A percentile compares a stretch with the other conserved stretches of the same genome.
Evolutionary conservation across 2,797 vertebrate species (phyloP).

Genomic region (Austrolebias charrua): DNA sequence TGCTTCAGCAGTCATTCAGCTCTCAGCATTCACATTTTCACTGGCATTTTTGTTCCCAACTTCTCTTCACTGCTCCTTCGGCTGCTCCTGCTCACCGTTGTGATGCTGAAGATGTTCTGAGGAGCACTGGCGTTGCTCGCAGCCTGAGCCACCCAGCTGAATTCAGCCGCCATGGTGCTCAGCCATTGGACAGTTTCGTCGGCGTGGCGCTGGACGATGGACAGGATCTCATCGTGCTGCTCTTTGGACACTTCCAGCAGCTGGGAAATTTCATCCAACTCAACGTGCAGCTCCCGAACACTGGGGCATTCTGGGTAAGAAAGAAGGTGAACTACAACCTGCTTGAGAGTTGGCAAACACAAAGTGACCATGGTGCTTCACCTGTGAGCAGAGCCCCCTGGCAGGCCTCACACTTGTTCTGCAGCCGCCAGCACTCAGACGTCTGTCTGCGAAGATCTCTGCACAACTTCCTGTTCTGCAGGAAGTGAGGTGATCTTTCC

Average conservation of each 20-base stretch:
- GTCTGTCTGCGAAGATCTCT: constrained; percentile 81
- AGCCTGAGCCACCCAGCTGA: constrained; percentile 87
- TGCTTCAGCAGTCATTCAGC: no score
- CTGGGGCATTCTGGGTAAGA: constrained; percentile 83
- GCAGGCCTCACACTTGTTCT: constrained; percentile 85
- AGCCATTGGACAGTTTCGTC: constrained; percentile 84
- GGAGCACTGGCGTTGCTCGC: constrained; percentile 63
- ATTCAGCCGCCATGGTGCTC: constrained; percentile 84
- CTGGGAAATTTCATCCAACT: constrained; percentile 84
- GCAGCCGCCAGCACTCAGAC: constrained; percentile 86
- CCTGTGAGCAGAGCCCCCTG: constrained; percentile 84
- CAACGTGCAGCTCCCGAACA: constrained; percentile 82
- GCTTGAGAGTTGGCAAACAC: not conserved
- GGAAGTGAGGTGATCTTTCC: constrained; percentile 53
- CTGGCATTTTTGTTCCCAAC: no score
- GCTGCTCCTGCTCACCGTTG: constrained; percentile 74
- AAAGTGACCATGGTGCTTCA: constrained; percentile 48
- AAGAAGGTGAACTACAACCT: not conserved
- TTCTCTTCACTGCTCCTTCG: not conserved
- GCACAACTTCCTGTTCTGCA: constrained; percentile 76
- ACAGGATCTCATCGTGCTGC: constrained; percentile 87
- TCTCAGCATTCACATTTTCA: no score
- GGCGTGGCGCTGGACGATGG: constrained; percentile 82
- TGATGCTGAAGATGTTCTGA: constrained; percentile 82
- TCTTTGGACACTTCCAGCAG: constrained; percentile 84